Base-by-base conservation (phyloP, 2,797 vertebrate genomes). In the Enteromius paludinosus region DNA sequence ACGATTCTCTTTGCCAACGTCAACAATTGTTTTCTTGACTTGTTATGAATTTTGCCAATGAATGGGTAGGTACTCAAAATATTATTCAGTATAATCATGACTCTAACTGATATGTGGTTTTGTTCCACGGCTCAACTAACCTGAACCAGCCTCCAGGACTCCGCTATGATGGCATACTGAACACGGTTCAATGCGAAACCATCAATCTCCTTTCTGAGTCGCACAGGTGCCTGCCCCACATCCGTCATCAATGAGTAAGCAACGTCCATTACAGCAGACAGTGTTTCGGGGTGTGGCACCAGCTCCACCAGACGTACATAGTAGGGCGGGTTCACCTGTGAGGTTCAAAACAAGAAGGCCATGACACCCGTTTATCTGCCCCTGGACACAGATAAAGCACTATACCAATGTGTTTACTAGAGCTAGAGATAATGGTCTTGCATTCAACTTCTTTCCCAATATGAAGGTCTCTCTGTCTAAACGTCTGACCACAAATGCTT, bases 251-350 rank as follows among this genome's bases (percentile, higher is more conserved):
- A 88, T 65, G 91, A 78, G 0, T 96, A 92, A 6, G 96, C 94
- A 87, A 84, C 87, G 79, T 97, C 96, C 93, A 96, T 87, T 0
- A 95, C 95, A 1, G 82, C 80, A 0, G 92, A 71, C 52, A 92
- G 86, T 0, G 97, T 98, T 89, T 98, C 94, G 1, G 96, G 96
- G 92, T 99, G 98, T 85, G 98, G 98, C 56, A 99, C 95, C 91
- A 99, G 93, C 94, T 99, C 97, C 86, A 99, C 97, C 93, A 99
- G 90, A 0, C 96, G 97, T 28, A 99, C 95, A 14, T 94, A 96
- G 87, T 98, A 99, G 0, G 97, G 97, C 0, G 98, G 98, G 87
- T 99, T 99, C 78, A 99, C 97, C 98, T 99, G 85, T 64, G 45
- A 77, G 54, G 68, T 59, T 11, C 7, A 2, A 84, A 35, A 28